Percentiles rank a stretch among this genome's conserved stretches.
phyloP scores from a whole-genome alignment of 2,888 invertebrate species.

The Ochropleura leucogaster region DNA sequence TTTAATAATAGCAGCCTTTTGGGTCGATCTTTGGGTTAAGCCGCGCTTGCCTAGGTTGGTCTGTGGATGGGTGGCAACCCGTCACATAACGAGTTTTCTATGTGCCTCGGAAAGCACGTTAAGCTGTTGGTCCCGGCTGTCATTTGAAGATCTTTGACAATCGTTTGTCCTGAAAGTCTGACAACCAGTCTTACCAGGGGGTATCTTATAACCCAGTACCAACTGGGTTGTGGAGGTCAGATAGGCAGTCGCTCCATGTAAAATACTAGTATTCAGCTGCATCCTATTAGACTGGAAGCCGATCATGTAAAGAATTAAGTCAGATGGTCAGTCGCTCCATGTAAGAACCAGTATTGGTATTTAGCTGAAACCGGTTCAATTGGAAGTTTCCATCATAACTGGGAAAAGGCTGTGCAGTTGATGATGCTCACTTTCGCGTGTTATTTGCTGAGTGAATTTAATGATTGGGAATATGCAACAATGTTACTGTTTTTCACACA shows the following conservation, averaged over 20 bases:
- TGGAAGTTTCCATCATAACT: too few species aligned
- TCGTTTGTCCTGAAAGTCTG: background rate
- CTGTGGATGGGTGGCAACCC: background rate
- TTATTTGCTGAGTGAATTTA: background rate
- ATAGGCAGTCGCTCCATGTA: background rate
- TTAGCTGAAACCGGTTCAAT: background rate
- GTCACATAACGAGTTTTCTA: background rate
- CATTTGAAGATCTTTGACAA: background rate
- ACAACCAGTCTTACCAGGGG: background rate
- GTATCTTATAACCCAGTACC: background rate
- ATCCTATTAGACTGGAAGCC: background rate
- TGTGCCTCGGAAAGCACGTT: background rate
- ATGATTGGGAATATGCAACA: background rate
- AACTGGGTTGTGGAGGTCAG: background rate
- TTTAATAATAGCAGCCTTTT: background rate
- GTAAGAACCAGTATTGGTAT: too few species aligned
- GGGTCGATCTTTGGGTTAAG: background rate
- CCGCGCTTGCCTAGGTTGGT: background rate
- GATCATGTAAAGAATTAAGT: too few species aligned
- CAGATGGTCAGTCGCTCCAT: background rate
- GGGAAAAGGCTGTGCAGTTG: too few species aligned
- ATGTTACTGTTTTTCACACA: background rate
- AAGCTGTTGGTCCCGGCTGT: background rate
- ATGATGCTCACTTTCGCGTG: background rate
- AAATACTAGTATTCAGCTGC: background rate